Conservation (phyloP, 2,888 invertebrate species). For the Taenaris catops region DNA sequence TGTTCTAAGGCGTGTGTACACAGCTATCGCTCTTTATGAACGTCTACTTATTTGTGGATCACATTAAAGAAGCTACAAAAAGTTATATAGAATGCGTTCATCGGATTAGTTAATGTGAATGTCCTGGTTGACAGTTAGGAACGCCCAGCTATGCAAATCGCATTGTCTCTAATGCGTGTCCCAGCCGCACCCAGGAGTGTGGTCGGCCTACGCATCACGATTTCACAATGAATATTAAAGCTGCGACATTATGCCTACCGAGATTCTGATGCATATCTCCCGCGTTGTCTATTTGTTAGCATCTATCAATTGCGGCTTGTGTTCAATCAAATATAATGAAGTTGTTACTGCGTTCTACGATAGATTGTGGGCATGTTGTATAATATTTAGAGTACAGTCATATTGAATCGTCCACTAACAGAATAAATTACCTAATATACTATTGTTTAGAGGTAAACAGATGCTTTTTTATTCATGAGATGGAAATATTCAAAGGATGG, state of each 20-base stretch:
- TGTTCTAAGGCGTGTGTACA: neutral
- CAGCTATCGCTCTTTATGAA: constrained; percentile 3
- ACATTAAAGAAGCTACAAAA: constrained; percentile 13
- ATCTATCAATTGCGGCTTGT: constrained; percentile 22
- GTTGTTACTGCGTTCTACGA: constrained; percentile 5
- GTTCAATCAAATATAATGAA: constrained; percentile 8
- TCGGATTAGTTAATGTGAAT: constrained; percentile 67
- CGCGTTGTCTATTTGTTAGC: constrained; percentile 38
- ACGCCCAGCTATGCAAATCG: constrained; percentile 74
- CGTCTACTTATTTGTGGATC: constrained; percentile 14
- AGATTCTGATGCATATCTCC: constrained; percentile 36
- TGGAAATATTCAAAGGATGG: no score
- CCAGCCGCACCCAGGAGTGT: constrained; percentile 53
- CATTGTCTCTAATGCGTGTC: constrained; percentile 71
- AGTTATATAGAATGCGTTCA: constrained; percentile 15
- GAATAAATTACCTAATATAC: no score
- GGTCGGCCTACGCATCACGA: constrained; percentile 57
- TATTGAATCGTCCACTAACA: no score
- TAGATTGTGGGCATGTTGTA: constrained; percentile 1
- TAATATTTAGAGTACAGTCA: neutral
- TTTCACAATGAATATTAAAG: constrained; percentile 73
- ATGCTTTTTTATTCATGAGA: no score
- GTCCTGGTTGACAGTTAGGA: constrained; percentile 69
- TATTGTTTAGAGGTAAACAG: no score
- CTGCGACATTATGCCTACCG: constrained; percentile 45